Percentiles rank a stretch among this genome's conserved stretches.
phyloP scores from a whole-genome alignment of 1,140 invertebrate genomes.

The Myzus persicae region DNA sequence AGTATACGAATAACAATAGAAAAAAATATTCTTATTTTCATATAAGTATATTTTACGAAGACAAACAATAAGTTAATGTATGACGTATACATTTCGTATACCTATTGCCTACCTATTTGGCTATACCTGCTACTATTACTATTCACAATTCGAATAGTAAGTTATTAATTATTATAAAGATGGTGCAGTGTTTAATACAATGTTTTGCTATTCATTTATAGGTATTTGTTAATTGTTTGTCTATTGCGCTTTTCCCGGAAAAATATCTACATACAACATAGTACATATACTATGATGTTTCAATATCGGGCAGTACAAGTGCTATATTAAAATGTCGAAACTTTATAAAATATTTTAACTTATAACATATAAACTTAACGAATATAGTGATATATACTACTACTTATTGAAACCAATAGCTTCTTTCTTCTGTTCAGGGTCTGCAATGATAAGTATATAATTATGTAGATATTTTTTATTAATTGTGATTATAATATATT shows the following conservation, averaged over 20 bases:
- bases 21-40: neutral
- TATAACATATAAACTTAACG: neutral
- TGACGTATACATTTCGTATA: neutral
- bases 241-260: neutral
- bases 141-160: too few species aligned
- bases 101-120: neutral
- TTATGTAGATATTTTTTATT: neutral
- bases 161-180: too few species aligned
- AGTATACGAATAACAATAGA: neutral
- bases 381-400: neutral
- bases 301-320: neutral
- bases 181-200: neutral
- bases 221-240: too few species aligned
- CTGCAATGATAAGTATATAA: neutral
- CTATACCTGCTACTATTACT: too few species aligned
- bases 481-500: neutral
- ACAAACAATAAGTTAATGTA: neutral
- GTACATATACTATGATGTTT: neutral
- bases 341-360: neutral
- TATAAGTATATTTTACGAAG: neutral
- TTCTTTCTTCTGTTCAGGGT: neutral
- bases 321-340: neutral
- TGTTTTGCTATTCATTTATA: neutral
- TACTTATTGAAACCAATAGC: neutral
- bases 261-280: too few species aligned